Evolutionary conservation across 2,797 vertebrate genomes (phyloP).

Genomic region (Protonibea diacanthus): DNA sequence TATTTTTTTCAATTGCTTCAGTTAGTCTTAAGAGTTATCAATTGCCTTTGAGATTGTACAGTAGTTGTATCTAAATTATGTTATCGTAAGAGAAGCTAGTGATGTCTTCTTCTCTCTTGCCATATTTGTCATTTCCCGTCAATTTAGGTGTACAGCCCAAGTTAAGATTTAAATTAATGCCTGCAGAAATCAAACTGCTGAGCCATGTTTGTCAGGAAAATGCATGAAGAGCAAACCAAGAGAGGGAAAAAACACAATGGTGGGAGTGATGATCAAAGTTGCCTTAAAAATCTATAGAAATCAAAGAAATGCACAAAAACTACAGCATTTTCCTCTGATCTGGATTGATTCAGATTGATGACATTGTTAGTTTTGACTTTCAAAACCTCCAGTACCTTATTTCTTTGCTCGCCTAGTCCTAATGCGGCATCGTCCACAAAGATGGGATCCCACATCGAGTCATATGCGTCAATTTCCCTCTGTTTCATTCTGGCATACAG

Average conservation of each 20-base stretch:
- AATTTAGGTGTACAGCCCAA: constrained; percentile 58
- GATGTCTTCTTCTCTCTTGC: constrained; percentile 60
- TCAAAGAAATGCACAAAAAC: constrained; percentile 85
- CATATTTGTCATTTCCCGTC: constrained; percentile 64
- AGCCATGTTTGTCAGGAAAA: constrained; percentile 84
- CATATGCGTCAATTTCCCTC: constrained; percentile 92
- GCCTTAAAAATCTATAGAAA: constrained; percentile 84
- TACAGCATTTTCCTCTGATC: constrained; percentile 87
- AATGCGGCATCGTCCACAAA: constrained; percentile 91
- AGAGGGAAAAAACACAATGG: constrained; percentile 87
- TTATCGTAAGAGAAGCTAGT: constrained; percentile 52
- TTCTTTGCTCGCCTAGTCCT: constrained; percentile 91
- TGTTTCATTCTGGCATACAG: constrained; percentile 93
- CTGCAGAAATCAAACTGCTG: constrained; percentile 80
- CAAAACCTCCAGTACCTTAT: constrained; percentile 90
- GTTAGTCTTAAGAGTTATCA: constrained; percentile 63
- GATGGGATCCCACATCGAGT: constrained; percentile 92
- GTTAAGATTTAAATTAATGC: constrained; percentile 61
- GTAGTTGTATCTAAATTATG: constrained; percentile 50
- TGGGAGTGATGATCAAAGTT: constrained; percentile 88
- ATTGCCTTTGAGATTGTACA: constrained; percentile 58
- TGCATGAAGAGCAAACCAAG: constrained; percentile 88
- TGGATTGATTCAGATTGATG: constrained; percentile 87
- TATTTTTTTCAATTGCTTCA: constrained; percentile 51
- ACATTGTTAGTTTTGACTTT: constrained; percentile 86